These are phyloP conservation scores for Pangasianodon hypophthalmus DNA, from an alignment of 2,113 vertebrate species.

Conservation along the genomic window DNA sequence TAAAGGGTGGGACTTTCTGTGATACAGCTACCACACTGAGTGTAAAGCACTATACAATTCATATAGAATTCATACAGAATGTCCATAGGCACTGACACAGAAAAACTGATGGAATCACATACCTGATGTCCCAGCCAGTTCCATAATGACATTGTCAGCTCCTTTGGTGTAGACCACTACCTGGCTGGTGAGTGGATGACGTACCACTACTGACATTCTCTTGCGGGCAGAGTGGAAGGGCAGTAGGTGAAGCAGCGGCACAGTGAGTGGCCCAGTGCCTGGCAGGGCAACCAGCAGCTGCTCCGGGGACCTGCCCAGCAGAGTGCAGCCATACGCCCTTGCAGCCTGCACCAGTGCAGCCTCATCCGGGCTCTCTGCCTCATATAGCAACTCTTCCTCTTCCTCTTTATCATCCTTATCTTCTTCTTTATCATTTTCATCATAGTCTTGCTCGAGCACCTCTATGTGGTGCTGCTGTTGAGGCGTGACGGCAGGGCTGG, in stretches of 20 bases:
- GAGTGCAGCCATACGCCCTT: slow-evolving; percentile 77
- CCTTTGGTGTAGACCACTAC: slow-evolving; percentile 93
- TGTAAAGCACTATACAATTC: neutral
- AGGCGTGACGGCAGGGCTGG: neutral
- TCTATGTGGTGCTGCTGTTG: neutral
- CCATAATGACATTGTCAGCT: slow-evolving; percentile 89
- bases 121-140: slow-evolving; percentile 66
- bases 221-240: slow-evolving; percentile 90
- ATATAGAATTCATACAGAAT: neutral
- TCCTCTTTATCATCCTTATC: slow-evolving; percentile 20
- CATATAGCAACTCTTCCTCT: slow-evolving; percentile 67
- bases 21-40: neutral
- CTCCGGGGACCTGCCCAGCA: slow-evolving; percentile 79
- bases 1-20: neutral
- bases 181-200: slow-evolving; percentile 83
- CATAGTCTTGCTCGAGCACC: neutral
- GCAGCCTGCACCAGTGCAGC: slow-evolving; percentile 78
- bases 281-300: slow-evolving; percentile 82
- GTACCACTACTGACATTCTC: slow-evolving; percentile 92
- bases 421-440: neutral
- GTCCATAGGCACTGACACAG: neutral
- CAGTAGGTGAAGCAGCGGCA: slow-evolving; percentile 86
- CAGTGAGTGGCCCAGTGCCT: slow-evolving; percentile 75
- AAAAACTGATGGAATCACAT: neutral
- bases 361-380: slow-evolving; percentile 81